A percentile compares a stretch with the other conserved stretches of the same genome.
Conservation (phyloP, 2,797 vertebrate species). For the Podarcis lilfordi region DNA sequence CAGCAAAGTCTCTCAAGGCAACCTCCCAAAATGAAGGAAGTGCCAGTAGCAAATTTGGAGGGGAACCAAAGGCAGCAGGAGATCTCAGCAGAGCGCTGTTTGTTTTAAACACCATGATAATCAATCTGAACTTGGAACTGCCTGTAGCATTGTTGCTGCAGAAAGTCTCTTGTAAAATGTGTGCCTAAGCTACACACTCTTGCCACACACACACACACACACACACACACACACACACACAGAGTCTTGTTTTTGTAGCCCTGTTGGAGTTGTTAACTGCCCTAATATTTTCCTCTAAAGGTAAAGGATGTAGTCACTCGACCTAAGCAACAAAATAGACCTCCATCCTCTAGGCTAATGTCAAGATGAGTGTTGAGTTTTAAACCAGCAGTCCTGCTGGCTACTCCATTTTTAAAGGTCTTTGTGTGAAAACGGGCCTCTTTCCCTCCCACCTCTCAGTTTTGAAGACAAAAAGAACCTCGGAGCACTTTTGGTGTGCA, state of each 20-base stretch:
- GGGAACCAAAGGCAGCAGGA: background rate
- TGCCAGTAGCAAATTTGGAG: conserved; percentile 17
- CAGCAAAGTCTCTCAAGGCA: conserved; percentile 14
- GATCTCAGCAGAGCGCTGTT: background rate
- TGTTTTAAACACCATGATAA: conserved; percentile 9
- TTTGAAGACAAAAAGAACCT: background rate
- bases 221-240: conserved; percentile 8
- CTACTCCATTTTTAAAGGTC: background rate
- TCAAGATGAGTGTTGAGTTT: background rate
- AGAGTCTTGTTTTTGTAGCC: background rate
- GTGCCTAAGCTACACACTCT: background rate
- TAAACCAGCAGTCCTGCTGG: background rate
- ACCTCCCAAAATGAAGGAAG: background rate
- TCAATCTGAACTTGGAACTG: conserved; percentile 7
- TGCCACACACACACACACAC: background rate
- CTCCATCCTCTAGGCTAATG: conserved; percentile 1
- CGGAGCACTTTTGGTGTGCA: background rate
- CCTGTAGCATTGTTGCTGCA: background rate
- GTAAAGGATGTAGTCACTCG: background rate
- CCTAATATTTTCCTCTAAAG: conserved; percentile 9
- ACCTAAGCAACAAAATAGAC: background rate
- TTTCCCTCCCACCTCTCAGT: background rate
- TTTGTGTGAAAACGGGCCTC: conserved; percentile 13
- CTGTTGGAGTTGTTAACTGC: conserved; percentile 19
- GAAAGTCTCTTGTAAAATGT: background rate